These are phyloP conservation scores for Micromussa lordhowensis DNA, from an alignment of 92 coral and sea anemone species.

Conservation along the genomic window DNA sequence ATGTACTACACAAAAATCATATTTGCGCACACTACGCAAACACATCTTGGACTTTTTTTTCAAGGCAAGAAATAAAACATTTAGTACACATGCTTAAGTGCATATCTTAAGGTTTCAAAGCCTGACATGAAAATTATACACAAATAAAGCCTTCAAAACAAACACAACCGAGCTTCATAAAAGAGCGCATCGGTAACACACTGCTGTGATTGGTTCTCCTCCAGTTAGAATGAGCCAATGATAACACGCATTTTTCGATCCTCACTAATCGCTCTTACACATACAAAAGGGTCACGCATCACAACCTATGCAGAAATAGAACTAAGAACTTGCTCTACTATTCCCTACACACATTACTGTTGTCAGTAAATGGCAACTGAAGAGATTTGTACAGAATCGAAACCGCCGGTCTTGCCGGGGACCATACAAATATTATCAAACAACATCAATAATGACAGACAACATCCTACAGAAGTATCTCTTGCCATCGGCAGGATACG, in stretches of 20 bases:
- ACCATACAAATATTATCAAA: neutral
- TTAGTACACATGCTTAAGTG: too few species aligned
- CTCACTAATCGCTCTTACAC: neutral
- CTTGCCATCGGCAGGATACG: neutral
- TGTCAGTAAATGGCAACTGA: constrained; percentile 8
- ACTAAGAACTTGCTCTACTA: neutral
- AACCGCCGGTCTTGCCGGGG: constrained; percentile 17
- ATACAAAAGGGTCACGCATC: neutral
- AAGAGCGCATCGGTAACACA: neutral
- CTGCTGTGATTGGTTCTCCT: neutral
- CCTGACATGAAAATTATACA: too few species aligned
- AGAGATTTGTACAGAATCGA: constrained; percentile 14
- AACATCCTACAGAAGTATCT: neutral
- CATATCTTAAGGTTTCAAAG: too few species aligned
- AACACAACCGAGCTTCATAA: constrained; percentile 6
- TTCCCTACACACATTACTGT: neutral
- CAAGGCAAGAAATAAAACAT: neutral
- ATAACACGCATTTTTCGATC: neutral
- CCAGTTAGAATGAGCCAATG: neutral
- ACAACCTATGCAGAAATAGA: neutral
- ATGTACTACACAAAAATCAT: too few species aligned
- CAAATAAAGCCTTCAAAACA: neutral
- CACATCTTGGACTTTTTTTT: too few species aligned
- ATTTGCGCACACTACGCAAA: too few species aligned
- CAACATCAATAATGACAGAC: neutral